Conservation (phyloP, 2,797 vertebrate genomes). For the Chelon labrosus region DNA sequence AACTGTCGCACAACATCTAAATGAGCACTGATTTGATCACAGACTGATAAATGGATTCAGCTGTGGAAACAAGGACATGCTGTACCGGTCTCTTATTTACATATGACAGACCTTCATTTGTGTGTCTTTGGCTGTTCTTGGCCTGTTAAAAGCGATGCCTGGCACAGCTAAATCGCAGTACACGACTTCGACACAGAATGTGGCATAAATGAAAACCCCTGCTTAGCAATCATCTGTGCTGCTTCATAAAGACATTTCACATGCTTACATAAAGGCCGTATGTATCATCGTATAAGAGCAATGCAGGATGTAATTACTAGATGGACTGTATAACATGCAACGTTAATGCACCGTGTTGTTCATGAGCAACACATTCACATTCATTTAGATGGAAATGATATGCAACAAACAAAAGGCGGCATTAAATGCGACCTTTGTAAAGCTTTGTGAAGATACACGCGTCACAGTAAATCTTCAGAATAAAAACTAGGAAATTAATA, state of each 20-base stretch:
- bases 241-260: neutral
- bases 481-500: no score
- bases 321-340: no score
- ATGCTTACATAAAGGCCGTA: no score
- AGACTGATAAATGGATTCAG: constrained; percentile 67
- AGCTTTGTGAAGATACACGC: no score
- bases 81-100: constrained; percentile 51
- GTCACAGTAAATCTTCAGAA: no score
- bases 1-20: constrained; percentile 56
- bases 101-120: constrained; percentile 45
- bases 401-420: no score
- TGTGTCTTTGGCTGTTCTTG: constrained; percentile 37
- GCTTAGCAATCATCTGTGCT: neutral
- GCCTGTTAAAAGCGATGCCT: constrained; percentile 16
- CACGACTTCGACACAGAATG: neutral
- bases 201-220: neutral
- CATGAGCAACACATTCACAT: no score
- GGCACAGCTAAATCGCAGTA: constrained; percentile 18
- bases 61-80: constrained; percentile 60
- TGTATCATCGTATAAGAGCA: no score
- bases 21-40: constrained; percentile 74
- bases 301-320: no score
- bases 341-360: no score
- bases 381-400: no score
- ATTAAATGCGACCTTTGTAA: no score